A percentile compares a stretch with the other conserved stretches of the same genome.
Conservation (phyloP, 1,140 invertebrate genomes). For the Caenorhabditis remanei region DNA sequence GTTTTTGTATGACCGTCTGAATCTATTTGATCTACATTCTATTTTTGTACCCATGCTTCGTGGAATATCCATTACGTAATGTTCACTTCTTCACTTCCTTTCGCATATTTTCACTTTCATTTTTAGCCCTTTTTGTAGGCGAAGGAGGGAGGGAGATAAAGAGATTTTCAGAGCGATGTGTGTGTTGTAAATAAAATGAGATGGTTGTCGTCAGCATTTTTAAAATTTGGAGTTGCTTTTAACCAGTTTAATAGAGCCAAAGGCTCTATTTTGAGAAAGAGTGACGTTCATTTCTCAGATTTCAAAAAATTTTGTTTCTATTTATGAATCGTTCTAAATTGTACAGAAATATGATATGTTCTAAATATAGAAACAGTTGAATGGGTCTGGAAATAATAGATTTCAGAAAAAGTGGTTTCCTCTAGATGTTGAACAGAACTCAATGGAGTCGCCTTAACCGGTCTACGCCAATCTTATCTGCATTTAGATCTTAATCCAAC, state of each 20-base stretch:
- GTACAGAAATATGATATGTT: no score
- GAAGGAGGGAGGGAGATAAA: neutral
- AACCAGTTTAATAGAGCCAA: no score
- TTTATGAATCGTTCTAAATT: no score
- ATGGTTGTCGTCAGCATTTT: neutral
- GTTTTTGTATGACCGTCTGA: conserved; percentile 11
- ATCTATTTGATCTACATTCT: neutral
- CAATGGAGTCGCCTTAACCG: no score
- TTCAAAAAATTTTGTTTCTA: no score
- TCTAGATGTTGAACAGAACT: no score
- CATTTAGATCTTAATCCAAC: no score
- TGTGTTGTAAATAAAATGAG: neutral
- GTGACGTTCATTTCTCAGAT: no score
- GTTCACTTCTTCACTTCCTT: conserved; percentile 51
- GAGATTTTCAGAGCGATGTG: neutral
- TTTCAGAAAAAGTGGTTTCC: no score
- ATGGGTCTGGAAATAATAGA: neutral
- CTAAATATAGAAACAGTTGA: neutral
- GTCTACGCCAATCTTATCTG: no score
- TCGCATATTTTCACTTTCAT: conserved; percentile 40
- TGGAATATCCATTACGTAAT: conserved; percentile 49
- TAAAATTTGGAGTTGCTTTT: neutral
- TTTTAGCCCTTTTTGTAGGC: neutral
- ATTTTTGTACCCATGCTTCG: conserved; percentile 24
- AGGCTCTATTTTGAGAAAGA: no score